A percentile compares a stretch with the other conserved stretches of the same genome.
Conservation (phyloP, 2,113 vertebrate genomes). For the Muntiacus muntjak region DNA sequence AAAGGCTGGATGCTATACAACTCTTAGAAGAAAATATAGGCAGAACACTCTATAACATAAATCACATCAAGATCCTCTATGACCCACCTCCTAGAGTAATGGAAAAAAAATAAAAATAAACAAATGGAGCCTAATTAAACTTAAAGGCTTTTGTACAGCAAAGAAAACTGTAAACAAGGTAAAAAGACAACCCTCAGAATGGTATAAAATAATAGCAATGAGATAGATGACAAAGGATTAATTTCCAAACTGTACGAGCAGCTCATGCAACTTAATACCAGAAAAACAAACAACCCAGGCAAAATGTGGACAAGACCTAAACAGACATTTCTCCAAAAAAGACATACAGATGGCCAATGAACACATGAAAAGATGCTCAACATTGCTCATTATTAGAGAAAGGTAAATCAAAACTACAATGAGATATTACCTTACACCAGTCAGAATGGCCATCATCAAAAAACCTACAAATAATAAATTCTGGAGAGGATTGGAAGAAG, state of each 20-base stretch:
- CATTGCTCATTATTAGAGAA: background rate
- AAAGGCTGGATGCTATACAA: background rate
- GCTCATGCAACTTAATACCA: background rate
- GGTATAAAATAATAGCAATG: background rate
- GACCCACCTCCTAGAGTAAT: background rate
- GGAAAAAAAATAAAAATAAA: background rate
- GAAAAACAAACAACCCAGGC: background rate
- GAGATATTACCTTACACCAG: background rate
- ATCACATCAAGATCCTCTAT: background rate
- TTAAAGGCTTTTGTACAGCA: background rate
- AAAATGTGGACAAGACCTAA: background rate
- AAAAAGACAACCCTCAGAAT: background rate
- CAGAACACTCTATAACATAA: background rate
- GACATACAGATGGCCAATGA: background rate
- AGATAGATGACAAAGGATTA: background rate
- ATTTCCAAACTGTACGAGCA: background rate
- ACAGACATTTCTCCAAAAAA: background rate
- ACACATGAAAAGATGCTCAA: background rate
- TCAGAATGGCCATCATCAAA: background rate
- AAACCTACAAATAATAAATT: background rate
- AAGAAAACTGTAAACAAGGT: background rate
- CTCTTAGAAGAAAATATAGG: background rate
- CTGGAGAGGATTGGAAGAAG: background rate
- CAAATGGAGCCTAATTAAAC: background rate
- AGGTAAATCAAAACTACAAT: background rate